A percentile compares a stretch with the other conserved stretches of the same genome.
These are phyloP conservation scores for Drosophila sordidula DNA, from an alignment of 2,888 invertebrate genomes.

Conservation along the genomic window DNA sequence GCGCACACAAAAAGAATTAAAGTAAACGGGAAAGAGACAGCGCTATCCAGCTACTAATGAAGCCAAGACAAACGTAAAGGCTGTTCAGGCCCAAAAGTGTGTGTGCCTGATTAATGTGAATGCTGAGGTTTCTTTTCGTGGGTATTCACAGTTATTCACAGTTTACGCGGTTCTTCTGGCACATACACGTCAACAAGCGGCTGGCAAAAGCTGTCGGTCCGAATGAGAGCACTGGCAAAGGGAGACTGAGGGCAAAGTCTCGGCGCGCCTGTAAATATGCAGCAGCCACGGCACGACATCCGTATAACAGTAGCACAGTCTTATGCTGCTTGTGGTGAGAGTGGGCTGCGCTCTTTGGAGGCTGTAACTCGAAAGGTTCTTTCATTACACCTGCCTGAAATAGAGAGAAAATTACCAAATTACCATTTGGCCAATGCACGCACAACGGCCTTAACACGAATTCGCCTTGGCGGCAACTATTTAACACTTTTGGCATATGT, in stretches of 20 bases:
- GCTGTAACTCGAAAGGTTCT: conserved; percentile 22
- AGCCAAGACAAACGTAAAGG: conserved; percentile 46
- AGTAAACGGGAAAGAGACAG: conserved; percentile 10
- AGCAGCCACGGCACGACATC: conserved; percentile 38
- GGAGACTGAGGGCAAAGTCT: conserved; percentile 61
- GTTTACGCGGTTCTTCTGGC: conserved; percentile 60
- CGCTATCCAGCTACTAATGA: conserved; percentile 54
- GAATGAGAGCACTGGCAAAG: conserved; percentile 70
- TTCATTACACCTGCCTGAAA: conserved; percentile 40
- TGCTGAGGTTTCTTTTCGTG: conserved; percentile 25
- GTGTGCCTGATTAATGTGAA: conserved; percentile 53
- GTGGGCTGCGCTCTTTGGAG: conserved; percentile 19
- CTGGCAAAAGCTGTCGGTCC: conserved; percentile 50
- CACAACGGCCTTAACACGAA: conserved; percentile 31
- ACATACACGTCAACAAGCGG: conserved; percentile 35
- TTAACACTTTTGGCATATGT: conserved; percentile 46
- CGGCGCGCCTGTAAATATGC: conserved; percentile 67
- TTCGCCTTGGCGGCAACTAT: conserved; percentile 35
- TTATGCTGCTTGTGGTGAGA: neutral
- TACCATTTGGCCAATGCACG: conserved; percentile 48
- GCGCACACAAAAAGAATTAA: conserved; percentile 6
- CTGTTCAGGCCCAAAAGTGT: conserved; percentile 33
- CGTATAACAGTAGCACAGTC: conserved; percentile 60
- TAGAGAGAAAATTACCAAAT: conserved; percentile 44
- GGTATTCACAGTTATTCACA: conserved; percentile 8